Conservation (phyloP, 2,113 vertebrate species). For the Zapus hudsonius region DNA sequence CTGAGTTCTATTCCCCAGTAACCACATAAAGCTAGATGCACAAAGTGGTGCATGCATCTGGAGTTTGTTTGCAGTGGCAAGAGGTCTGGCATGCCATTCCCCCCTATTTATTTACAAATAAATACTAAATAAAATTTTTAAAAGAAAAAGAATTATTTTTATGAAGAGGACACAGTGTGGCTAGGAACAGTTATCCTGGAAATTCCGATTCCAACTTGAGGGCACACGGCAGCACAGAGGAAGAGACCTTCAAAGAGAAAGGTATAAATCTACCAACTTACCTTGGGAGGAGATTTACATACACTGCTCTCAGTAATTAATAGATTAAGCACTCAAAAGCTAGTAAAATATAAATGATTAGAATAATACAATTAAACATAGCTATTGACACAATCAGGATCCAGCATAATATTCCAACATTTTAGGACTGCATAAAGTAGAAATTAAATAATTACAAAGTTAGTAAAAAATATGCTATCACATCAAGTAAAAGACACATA, state of each 20-base stretch:
- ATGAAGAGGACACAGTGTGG: not conserved
- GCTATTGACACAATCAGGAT: not conserved
- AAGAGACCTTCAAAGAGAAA: not conserved
- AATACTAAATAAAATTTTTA: too few relatives aligned
- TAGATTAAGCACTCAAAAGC: not conserved
- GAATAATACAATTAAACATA: not conserved
- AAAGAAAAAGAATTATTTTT: not conserved
- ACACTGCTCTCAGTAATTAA: constrained; percentile 12
- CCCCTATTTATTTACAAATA: too few relatives aligned
- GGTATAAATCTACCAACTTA: not conserved
- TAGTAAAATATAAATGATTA: constrained; percentile 11
- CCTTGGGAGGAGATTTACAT: not conserved
- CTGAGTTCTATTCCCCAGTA: too few relatives aligned
- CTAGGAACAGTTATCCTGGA: not conserved
- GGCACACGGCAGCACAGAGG: not conserved
- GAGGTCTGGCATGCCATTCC: too few relatives aligned
- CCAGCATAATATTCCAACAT: not conserved
- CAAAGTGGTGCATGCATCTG: too few relatives aligned
- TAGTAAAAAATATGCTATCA: not conserved
- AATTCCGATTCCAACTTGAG: not conserved
- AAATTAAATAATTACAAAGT: not conserved
- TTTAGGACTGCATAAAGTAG: not conserved
- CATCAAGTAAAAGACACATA: not conserved
- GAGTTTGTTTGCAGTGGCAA: too few relatives aligned
- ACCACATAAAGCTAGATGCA: too few relatives aligned